These are phyloP conservation scores for Phrynosoma blainvillii DNA, from an alignment of 2,113 vertebrate genomes.

Conservation along the genomic window DNA sequence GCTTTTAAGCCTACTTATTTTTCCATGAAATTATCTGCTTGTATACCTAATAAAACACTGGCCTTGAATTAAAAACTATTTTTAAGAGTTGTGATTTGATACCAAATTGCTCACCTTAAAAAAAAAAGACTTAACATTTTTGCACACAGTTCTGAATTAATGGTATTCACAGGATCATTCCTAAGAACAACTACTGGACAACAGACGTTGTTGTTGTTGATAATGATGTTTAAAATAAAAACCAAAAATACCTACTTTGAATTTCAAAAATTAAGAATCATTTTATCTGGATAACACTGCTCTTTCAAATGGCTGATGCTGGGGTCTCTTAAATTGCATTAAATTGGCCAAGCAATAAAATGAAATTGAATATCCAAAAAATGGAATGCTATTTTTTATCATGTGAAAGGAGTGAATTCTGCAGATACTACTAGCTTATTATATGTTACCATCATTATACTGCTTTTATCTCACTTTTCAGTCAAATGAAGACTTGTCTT, in stretches of 20 bases:
- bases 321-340: neutral
- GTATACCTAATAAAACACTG: conserved; percentile 49
- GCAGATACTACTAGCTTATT: neutral
- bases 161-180: neutral
- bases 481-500: neutral
- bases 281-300: neutral
- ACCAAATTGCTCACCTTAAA: conserved; percentile 44
- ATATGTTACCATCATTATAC: neutral
- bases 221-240: too few relatives aligned
- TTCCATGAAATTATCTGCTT: conserved; percentile 73
- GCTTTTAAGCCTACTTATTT: conserved; percentile 70
- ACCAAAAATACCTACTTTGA: neutral
- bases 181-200: neutral
- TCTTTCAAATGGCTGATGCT: neutral
- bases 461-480: conserved; percentile 9
- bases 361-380: neutral
- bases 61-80: conserved; percentile 62
- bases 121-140: neutral
- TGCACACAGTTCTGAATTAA: too few relatives aligned
- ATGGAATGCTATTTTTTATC: neutral
- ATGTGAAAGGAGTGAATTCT: neutral
- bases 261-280: neutral
- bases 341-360: neutral
- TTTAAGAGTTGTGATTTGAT: conserved; percentile 52
- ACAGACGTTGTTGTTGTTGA: neutral